Evolutionary conservation across 2,113 vertebrate genomes (phyloP), one percentile per base, ranked within the genome.

Genomic region (Stomatorhinus ivindoensis): DNA sequence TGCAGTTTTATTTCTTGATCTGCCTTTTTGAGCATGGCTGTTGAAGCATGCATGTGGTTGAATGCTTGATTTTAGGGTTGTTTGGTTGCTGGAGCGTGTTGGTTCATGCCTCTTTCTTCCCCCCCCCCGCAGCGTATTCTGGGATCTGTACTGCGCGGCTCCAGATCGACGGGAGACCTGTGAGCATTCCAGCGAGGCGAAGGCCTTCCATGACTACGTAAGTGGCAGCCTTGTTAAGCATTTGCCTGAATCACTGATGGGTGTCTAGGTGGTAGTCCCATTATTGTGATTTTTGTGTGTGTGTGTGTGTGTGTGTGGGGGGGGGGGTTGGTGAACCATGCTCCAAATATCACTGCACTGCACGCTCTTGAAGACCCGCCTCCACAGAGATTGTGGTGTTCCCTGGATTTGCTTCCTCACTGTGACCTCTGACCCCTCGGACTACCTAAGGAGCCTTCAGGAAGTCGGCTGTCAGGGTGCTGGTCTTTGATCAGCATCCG

Each of bases 91-190:
- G 55, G 58, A 35, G 42, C 24, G 55, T 65, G 39, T 65, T 51
- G 48, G 48, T 48, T 86, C n/a, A 82, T 50, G 83, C 91, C 90
- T 92, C 88, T 91, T 90, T 48, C 89, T 9, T 2, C 5, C 19
- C 19, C 17, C 9, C 88, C 92, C 91, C 90, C 90, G 89, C 93
- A 98, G 97, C 53, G 97, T 98, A 91, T 98, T 98, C 94, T 98
- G 97, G 97, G 97, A 98, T 94, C 95, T 98, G 91, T 98, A 98
- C 95, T 98, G 97, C 39, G 97, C 97, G 0, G 97, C 97, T 2
- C 97, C 97, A 0, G 97, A 98, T 94, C 96, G 97, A 93, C 94
- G 97, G 90, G 97, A 98, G 93, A 97, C 96, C 24, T 98, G 97
- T 39, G 97, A 98, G 93, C 97, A 97, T 94, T 95, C 96, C 85